phyloP scores from a whole-genome alignment of 92 coral and sea anemone genomes.

The Pocillopora meandrina region DNA sequence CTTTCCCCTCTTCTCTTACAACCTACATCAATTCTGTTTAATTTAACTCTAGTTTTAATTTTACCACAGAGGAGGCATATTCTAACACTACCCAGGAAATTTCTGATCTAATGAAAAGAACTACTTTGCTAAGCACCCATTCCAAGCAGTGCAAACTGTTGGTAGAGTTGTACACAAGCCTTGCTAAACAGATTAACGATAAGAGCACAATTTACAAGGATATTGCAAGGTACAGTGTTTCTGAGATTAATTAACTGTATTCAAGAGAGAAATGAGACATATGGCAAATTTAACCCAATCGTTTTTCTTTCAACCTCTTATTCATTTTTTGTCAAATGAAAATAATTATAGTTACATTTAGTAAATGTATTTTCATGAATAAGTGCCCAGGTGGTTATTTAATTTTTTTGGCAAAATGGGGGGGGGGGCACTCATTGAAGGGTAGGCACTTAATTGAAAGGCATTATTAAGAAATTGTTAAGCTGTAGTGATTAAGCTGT shows the following conservation, averaged over 20 bases:
- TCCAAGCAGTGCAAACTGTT: conserved; percentile 72
- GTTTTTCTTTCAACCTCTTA: background rate
- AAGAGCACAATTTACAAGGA: conserved; percentile 64
- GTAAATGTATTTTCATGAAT: background rate
- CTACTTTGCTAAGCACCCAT: conserved; percentile 67
- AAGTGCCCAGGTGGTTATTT: background rate
- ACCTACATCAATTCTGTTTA: too few species aligned
- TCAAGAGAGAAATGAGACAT: too few species aligned
- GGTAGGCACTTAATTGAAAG: too few species aligned
- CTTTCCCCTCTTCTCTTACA: too few species aligned
- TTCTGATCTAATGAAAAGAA: conserved; percentile 76
- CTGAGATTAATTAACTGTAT: too few species aligned
- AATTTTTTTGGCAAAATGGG: too few species aligned
- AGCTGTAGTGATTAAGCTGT: too few species aligned
- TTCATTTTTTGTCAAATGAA: too few species aligned
- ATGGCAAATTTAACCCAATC: background rate
- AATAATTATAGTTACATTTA: too few species aligned
- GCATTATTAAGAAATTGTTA: too few species aligned
- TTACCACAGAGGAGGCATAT: conserved; percentile 25
- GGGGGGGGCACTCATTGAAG: too few species aligned
- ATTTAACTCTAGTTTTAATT: background rate
- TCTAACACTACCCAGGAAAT: conserved; percentile 15
- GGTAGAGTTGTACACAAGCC: conserved; percentile 62
- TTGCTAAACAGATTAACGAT: conserved; percentile 70
- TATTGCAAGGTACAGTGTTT: conserved; percentile 56